Conservation (phyloP, 2,113 vertebrate species). For the Etia nguti region DNA sequence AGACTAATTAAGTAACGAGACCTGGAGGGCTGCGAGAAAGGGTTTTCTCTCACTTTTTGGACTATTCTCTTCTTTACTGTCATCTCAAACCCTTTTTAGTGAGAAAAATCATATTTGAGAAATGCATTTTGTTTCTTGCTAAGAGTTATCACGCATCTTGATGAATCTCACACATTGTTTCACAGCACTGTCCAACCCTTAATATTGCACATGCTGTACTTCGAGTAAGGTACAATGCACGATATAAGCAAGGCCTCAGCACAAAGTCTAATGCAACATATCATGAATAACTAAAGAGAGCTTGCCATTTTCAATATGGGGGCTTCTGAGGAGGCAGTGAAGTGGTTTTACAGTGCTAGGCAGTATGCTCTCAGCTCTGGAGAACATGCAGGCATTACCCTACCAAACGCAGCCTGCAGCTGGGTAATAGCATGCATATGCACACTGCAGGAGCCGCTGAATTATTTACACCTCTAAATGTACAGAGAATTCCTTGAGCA, state of each 20-base stretch:
- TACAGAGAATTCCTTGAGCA: conserved; percentile 33
- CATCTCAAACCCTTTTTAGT: conserved; percentile 6
- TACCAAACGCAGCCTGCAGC: conserved; percentile 8
- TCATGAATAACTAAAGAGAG: conserved; percentile 63
- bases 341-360: conserved; percentile 36
- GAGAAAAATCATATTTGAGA: background rate
- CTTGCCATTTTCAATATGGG: conserved; percentile 34
- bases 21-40: conserved; percentile 17
- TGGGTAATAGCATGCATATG: conserved; percentile 36
- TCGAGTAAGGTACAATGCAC: background rate
- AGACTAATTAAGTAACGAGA: conserved; percentile 62
- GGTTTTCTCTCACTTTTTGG: background rate
- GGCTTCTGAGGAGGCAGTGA: conserved; percentile 22
- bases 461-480: conserved; percentile 65
- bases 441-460: conserved; percentile 44
- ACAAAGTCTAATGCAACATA: conserved; percentile 42
- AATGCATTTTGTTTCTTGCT: background rate
- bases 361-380: conserved; percentile 19
- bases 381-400: conserved; percentile 36
- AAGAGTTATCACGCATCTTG: background rate
- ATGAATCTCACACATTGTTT: conserved; percentile 10
- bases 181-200: background rate
- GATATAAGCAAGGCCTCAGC: background rate
- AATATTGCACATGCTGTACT: background rate
- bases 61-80: background rate